These are phyloP conservation scores for Leptinotarsa defecta DNA, from an alignment of 1,140 invertebrate genomes.

Conservation along the genomic window DNA sequence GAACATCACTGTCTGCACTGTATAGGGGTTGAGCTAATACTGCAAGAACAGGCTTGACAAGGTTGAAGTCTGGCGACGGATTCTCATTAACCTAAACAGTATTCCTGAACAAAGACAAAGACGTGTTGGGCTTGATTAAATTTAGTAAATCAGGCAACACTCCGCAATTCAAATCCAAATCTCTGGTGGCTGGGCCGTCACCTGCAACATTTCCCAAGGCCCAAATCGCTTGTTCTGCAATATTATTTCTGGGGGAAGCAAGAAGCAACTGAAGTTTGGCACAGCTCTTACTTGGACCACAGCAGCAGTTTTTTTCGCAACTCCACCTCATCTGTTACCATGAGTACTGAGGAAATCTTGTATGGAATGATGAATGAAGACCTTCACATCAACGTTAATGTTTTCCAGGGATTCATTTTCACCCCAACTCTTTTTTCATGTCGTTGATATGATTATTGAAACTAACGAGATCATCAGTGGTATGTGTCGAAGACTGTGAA, in stretches of 20 bases:
- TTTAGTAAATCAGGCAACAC: constrained; percentile 60
- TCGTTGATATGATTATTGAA: too few relatives aligned
- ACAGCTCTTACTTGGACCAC: constrained; percentile 88
- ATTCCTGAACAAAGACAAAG: constrained; percentile 48
- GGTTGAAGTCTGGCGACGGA: constrained; percentile 77
- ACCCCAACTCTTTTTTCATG: too few relatives aligned
- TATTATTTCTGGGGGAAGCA: constrained; percentile 72
- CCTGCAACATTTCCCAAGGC: constrained; percentile 97
- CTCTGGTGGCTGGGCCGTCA: constrained; percentile 76
- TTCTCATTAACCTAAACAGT: constrained; percentile 61
- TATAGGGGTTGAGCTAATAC: constrained; percentile 78
- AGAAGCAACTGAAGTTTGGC: constrained; percentile 82
- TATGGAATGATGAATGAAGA: too few relatives aligned
- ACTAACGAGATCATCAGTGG: too few relatives aligned
- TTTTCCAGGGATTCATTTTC: too few relatives aligned
- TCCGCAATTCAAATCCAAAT: constrained; percentile 67
- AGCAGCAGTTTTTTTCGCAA: constrained; percentile 85
- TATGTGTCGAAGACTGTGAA: too few relatives aligned
- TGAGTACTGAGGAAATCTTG: too few relatives aligned
- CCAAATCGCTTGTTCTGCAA: constrained; percentile 97
- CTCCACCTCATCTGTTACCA: too few relatives aligned
- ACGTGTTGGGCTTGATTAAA: constrained; percentile 66
- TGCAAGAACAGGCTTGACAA: constrained; percentile 80
- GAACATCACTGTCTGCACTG: constrained; percentile 74
- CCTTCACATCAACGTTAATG: too few relatives aligned